These are phyloP conservation scores for Diglossa cyanea DNA, from an alignment of 2,797 vertebrate species.

Conservation along the genomic window DNA sequence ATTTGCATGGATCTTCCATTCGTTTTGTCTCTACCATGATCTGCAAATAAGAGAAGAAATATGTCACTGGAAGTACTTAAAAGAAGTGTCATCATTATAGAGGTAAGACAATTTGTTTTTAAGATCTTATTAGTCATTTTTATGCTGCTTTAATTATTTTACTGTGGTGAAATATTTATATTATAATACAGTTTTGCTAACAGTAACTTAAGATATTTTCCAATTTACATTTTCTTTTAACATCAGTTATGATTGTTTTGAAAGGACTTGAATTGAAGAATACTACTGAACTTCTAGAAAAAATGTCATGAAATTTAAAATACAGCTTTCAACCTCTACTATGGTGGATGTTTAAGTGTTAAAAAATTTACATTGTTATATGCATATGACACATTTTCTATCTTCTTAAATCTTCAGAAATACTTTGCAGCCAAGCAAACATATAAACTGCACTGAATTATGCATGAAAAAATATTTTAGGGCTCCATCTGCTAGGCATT, in stretches of 20 bases:
- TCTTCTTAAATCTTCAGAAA: neutral
- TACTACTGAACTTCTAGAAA: neutral
- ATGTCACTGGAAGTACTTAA: neutral
- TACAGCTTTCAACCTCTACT: neutral
- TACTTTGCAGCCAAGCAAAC: neutral
- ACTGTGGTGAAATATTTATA: slow-evolving; percentile 4
- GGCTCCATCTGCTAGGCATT: neutral
- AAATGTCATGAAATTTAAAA: neutral
- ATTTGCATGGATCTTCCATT: neutral
- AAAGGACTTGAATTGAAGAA: neutral
- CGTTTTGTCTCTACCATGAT: neutral
- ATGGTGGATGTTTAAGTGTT: neutral
- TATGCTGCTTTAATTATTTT: slow-evolving; percentile 33
- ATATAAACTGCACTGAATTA: neutral
- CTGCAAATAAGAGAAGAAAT: neutral
- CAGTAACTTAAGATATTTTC: slow-evolving; percentile 7
- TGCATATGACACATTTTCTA: neutral
- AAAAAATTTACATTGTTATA: neutral
- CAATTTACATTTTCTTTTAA: slow-evolving; percentile 26
- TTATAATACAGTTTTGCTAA: slow-evolving; percentile 27
- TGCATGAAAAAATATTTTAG: slow-evolving; percentile 2
- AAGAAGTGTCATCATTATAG: neutral
- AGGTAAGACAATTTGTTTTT: slow-evolving; percentile 54
- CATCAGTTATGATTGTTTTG: slow-evolving; percentile 12
- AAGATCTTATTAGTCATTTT: slow-evolving; percentile 62